Percentiles rank a stretch among this genome's conserved stretches.
phyloP scores from a whole-genome alignment of 2,113 vertebrate genomes.

The Cromileptes altivelis region DNA sequence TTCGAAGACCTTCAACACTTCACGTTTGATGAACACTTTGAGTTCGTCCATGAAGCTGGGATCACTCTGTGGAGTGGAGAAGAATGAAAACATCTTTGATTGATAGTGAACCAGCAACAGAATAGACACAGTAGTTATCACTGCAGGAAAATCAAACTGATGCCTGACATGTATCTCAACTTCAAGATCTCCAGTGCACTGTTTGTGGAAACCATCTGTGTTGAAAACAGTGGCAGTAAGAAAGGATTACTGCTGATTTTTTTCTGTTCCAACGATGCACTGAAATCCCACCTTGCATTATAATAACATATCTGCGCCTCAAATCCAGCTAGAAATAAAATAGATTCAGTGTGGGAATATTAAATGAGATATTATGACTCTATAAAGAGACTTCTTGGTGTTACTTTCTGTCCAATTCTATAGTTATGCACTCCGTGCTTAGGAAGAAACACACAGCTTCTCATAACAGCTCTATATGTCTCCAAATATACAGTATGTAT shows the following conservation, averaged over 20 bases:
- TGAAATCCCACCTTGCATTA: conserved; percentile 24
- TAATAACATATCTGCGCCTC: conserved; percentile 21
- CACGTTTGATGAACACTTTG: conserved; percentile 91
- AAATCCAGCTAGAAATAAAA: conserved; percentile 22
- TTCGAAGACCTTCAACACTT: conserved; percentile 94
- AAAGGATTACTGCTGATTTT: background rate
- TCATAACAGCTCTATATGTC: background rate
- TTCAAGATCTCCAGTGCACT: background rate
- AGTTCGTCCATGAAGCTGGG: conserved; percentile 91
- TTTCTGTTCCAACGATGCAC: background rate
- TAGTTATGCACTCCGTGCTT: conserved; percentile 8
- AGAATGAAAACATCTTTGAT: conserved; percentile 53
- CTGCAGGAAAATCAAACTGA: conserved; percentile 37
- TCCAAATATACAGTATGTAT: conserved; percentile 8
- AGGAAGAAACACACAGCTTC: background rate
- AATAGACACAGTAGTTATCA: conserved; percentile 35
- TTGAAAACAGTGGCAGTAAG: conserved; percentile 4
- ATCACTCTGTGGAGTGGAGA: conserved; percentile 84
- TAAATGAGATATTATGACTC: conserved; percentile 19
- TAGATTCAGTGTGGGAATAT: conserved; percentile 16
- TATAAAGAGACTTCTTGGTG: conserved; percentile 25
- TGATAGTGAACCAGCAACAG: conserved; percentile 32
- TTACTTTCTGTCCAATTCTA: conserved; percentile 21
- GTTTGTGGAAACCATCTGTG: conserved; percentile 27
- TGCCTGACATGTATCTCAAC: conserved; percentile 13